A percentile compares a stretch with the other conserved stretches of the same genome.
These are phyloP conservation scores for Cavia aperea DNA, from an alignment of 2,113 vertebrate species.

Conservation along the genomic window DNA sequence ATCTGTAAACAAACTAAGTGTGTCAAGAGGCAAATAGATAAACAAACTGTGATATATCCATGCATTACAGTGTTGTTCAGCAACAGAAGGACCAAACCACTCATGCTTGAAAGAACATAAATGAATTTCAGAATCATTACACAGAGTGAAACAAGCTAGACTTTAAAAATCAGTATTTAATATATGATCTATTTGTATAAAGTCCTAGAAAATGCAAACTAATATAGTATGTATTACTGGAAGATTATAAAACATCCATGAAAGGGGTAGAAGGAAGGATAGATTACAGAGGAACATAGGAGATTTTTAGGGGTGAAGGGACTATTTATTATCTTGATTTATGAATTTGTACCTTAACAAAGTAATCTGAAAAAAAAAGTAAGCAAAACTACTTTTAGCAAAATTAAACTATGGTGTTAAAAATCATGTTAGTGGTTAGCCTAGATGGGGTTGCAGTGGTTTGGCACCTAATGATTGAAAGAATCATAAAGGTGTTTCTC, in stretches of 20 bases:
- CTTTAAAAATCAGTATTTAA: background rate
- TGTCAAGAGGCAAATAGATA: background rate
- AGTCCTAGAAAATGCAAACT: constrained; percentile 9
- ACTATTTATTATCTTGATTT: background rate
- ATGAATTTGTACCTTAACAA: background rate
- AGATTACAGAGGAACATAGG: background rate
- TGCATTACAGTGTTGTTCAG: background rate
- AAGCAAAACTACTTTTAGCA: background rate
- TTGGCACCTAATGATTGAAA: background rate
- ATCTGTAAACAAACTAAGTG: background rate
- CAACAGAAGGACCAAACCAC: background rate
- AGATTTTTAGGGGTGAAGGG: background rate
- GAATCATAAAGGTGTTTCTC: background rate
- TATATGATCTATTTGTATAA: background rate
- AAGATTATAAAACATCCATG: background rate
- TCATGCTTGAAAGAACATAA: background rate
- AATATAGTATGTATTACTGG: background rate
- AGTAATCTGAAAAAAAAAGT: background rate
- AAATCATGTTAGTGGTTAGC: background rate
- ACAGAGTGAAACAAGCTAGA: background rate
- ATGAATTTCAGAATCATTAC: background rate
- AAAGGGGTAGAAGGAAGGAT: background rate
- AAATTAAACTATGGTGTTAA: background rate
- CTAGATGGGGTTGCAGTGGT: background rate
- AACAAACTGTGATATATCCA: background rate